phyloP scores from a whole-genome alignment of 1,140 invertebrate genomes.

The Rhizoglyphus robini region DNA sequence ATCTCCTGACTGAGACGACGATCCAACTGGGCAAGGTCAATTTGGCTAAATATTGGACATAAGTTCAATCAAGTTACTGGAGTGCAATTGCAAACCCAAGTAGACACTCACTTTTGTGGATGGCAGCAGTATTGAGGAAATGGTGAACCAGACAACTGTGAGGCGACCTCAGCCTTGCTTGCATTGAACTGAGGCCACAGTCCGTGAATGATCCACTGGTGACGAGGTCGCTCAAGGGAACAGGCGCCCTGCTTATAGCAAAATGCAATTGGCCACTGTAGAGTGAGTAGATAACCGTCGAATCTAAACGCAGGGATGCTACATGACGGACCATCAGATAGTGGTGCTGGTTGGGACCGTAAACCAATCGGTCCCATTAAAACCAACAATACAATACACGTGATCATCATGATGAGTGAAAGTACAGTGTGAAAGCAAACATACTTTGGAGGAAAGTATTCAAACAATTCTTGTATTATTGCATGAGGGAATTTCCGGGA shows the following conservation, averaged over 20 bases:
- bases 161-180: background rate
- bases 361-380: too few relatives aligned
- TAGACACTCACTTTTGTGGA: background rate
- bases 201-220: slow-evolving; percentile 7
- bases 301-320: background rate
- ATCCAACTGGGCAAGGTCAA: background rate
- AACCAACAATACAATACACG: too few relatives aligned
- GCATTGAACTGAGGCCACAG: background rate
- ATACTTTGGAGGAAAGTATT: too few relatives aligned
- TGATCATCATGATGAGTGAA: too few relatives aligned
- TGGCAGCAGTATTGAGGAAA: slow-evolving; percentile 6
- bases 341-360: too few relatives aligned
- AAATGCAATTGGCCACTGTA: slow-evolving; percentile 1
- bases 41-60: background rate
- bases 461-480: too few relatives aligned
- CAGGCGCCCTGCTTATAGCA: background rate
- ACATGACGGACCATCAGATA: background rate
- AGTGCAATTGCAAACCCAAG: background rate
- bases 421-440: too few relatives aligned
- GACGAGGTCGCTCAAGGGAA: background rate
- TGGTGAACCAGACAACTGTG: background rate
- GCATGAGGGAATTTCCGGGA: too few relatives aligned
- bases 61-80: background rate
- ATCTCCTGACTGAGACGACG: background rate
- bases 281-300: background rate